Evolutionary conservation across 1,140 invertebrate genomes (phyloP), one percentile per base, ranked within the genome.

Genomic region (Tribolium castaneum): DNA sequence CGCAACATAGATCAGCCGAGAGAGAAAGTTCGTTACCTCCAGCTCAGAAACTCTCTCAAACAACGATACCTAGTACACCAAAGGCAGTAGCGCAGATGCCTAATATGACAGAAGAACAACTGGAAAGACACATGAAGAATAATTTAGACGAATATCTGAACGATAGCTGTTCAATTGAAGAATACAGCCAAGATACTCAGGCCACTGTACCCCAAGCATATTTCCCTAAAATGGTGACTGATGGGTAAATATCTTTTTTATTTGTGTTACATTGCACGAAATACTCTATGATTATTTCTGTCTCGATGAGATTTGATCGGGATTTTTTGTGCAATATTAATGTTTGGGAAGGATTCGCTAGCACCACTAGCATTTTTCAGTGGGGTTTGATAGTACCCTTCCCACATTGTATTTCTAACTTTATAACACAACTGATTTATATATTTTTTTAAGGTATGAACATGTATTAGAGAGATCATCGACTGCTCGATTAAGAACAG

Each of bases 1-100:
- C 89, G 54, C 90, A 91, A 72, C 89, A 91, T 78, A 82, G 87
- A 19, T 87, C 87, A 2, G 83, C 25, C 6, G 59, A 66, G 13
- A 66, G 59, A 12, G 59, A 66, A 13, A 66, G 30, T 66, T 66
- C 59, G 3, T 35, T 35, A 13, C 19, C 59, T n/a, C 7, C 59
- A 13, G 13, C 25, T 34, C 78, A 54, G 56, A 19, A 51, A n/a
- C 35, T 54, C 2, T 34, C 70, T 1, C 39, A 56, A 12, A 45
- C 79, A 76, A 35, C 50, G 45, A 34, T 54, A 54, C 30, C 51
- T 6, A 25, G 3, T 54, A 6, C 52, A 75, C 34, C 30, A 30
- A 75, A 75, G 16, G 19, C 13, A 59, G 7, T 30, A 7, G 45
- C 51, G 34, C 39, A 79, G 13, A 79, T 49, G 30, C 56, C 79